phyloP scores from a whole-genome alignment of 2,888 invertebrate genomes.

The Strigamia maritima region DNA sequence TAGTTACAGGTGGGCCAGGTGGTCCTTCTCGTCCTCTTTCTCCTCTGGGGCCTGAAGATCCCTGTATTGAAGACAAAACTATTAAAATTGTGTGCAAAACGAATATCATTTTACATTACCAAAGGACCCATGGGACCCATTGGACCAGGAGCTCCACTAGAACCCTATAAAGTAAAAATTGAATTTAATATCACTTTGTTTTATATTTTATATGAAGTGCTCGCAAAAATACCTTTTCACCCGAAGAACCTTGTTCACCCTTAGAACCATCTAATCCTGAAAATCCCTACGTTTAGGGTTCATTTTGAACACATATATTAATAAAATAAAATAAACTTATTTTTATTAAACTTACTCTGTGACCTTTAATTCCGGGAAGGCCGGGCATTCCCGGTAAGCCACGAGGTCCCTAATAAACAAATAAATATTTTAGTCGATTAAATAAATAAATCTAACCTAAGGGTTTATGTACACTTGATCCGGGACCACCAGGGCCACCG shows the following conservation, averaged over 20 bases:
- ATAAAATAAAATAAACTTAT: neutral
- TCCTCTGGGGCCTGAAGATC: slow-evolving; percentile 73
- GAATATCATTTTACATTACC: slow-evolving; percentile 52
- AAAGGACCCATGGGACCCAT: slow-evolving; percentile 60
- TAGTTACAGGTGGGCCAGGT: slow-evolving; percentile 60
- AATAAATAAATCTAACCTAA: neutral
- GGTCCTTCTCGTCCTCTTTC: slow-evolving; percentile 81
- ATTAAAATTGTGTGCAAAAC: neutral
- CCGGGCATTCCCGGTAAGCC: slow-evolving; percentile 74
- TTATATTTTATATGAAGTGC: neutral
- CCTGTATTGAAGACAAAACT: slow-evolving; percentile 56
- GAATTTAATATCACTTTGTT: slow-evolving; percentile 24
- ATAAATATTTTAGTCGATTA: slow-evolving; percentile 26
- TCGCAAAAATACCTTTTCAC: slow-evolving; percentile 63
- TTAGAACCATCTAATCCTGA: slow-evolving; percentile 75
- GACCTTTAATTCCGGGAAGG: slow-evolving; percentile 76
- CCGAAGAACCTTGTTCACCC: slow-evolving; percentile 71
- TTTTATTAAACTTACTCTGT: slow-evolving; percentile 58
- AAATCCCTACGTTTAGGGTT: slow-evolving; percentile 55
- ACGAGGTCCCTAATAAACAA: slow-evolving; percentile 59
- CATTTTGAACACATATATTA: neutral
- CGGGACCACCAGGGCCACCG: slow-evolving; percentile 68
- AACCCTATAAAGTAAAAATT: slow-evolving; percentile 43
- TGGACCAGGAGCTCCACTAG: slow-evolving; percentile 44
- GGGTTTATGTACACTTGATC: slow-evolving; percentile 58